Evolutionary conservation across 2,113 vertebrate species (phyloP).

Genomic region (Athene noctua): DNA sequence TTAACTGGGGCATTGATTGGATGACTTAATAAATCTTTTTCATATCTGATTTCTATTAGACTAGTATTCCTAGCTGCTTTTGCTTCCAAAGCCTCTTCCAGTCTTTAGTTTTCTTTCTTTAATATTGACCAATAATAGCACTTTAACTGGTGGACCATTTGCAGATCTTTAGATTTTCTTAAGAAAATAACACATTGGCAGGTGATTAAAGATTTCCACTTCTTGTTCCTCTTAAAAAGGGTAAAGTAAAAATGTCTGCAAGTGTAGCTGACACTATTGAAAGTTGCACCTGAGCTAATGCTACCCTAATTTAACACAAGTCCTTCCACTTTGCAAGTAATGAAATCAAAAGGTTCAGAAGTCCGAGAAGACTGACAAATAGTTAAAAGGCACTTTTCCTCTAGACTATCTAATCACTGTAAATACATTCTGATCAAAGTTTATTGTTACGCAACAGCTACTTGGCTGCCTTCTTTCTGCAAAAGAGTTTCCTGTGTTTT

Average conservation of each 20-base stretch:
- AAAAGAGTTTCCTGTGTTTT: not conserved
- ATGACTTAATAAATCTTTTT: slow-evolving; percentile 25
- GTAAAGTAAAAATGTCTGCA: not conserved
- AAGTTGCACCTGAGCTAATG: not conserved
- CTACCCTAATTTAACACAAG: not conserved
- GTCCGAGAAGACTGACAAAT: not conserved
- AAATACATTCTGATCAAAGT: not conserved
- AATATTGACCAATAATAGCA: slow-evolving; percentile 24
- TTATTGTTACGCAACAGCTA: not conserved
- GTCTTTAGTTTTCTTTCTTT: slow-evolving; percentile 17
- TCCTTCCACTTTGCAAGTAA: not conserved
- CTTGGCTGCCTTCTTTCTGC: not conserved
- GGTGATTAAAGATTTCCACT: slow-evolving; percentile 27
- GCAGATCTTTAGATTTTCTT: not conserved
- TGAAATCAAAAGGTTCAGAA: not conserved
- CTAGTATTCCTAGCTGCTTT: slow-evolving; percentile 8
- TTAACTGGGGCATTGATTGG: not conserved
- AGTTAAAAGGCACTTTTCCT: not conserved
- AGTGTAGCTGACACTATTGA: not conserved
- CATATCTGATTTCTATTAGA: slow-evolving; percentile 11
- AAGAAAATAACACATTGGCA: slow-evolving; percentile 51
- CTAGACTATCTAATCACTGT: not conserved
- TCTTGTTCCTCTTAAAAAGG: not conserved
- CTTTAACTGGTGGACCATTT: not conserved
- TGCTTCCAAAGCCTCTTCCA: not conserved